Conservation (phyloP, 2,113 vertebrate species). For the Melanocharis versteri region DNA sequence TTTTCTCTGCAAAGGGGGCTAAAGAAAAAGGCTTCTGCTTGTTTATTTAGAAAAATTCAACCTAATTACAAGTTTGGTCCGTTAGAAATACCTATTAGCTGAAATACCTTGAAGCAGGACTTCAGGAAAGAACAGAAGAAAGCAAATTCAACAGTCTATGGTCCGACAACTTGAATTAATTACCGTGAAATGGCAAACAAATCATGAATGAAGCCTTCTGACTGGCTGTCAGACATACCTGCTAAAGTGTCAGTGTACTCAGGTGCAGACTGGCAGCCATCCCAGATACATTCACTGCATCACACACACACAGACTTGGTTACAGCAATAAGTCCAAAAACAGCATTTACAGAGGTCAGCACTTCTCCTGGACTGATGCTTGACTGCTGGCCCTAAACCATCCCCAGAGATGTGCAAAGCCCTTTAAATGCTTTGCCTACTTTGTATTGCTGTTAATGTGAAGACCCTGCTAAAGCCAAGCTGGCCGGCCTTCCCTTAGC, state of each 20-base stretch:
- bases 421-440: constrained; percentile 61
- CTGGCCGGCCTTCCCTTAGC: not conserved
- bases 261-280: constrained; percentile 57
- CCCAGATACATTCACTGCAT: constrained; percentile 46
- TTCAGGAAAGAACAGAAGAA: constrained; percentile 29
- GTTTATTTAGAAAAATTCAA: constrained; percentile 18
- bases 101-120: constrained; percentile 39
- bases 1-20: constrained; percentile 51
- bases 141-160: constrained; percentile 31
- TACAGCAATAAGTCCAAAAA: constrained; percentile 49
- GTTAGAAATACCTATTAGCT: constrained; percentile 48
- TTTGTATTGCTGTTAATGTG: constrained; percentile 47
- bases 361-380: constrained; percentile 13
- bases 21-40: constrained; percentile 4
- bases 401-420: constrained; percentile 37
- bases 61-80: constrained; percentile 69
- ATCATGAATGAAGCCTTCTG: constrained; percentile 39
- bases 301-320: constrained; percentile 9
- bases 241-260: not conserved
- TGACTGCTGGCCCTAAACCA: not conserved
- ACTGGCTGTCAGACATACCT: constrained; percentile 52
- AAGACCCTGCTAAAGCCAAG: constrained; percentile 60
- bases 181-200: constrained; percentile 55
- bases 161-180: constrained; percentile 10
- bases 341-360: constrained; percentile 62